Conservation (phyloP, 2,113 vertebrate species). For the Hiodon tergisus region DNA sequence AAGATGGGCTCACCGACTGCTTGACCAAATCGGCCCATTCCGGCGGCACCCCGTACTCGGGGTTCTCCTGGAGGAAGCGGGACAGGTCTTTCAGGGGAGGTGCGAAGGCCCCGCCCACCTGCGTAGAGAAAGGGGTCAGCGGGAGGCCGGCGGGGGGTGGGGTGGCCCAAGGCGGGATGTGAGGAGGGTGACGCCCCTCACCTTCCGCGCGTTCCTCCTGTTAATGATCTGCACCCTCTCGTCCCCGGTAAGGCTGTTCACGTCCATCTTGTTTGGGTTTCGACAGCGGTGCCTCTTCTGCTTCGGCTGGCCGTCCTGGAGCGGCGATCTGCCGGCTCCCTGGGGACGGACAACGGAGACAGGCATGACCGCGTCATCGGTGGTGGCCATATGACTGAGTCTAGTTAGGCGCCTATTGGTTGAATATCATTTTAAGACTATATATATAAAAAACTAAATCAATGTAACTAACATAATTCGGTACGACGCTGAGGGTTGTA, state of each 20-base stretch:
- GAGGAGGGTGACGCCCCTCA: slow-evolving; percentile 27
- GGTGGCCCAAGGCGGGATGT: background rate
- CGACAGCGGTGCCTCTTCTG: slow-evolving; percentile 95
- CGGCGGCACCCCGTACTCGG: slow-evolving; percentile 91
- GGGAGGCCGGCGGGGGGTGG: background rate
- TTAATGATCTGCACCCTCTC: slow-evolving; percentile 97
- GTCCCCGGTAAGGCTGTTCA: slow-evolving; percentile 94
- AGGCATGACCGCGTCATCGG: background rate
- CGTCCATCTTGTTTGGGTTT: slow-evolving; percentile 93
- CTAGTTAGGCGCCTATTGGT: no score
- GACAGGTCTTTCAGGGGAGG: slow-evolving; percentile 92
- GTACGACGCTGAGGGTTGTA: no score
- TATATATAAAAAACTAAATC: no score
- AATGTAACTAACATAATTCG: no score
- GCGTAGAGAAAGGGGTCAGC: slow-evolving; percentile 16
- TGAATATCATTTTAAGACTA: no score
- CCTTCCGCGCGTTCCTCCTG: slow-evolving; percentile 94
- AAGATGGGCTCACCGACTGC: slow-evolving; percentile 69
- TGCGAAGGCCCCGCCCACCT: slow-evolving; percentile 96
- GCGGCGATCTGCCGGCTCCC: slow-evolving; percentile 69
- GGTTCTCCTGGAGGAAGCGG: slow-evolving; percentile 93
- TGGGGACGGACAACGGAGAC: slow-evolving; percentile 22
- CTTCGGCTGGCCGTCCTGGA: slow-evolving; percentile 90
- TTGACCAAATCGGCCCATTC: slow-evolving; percentile 97
- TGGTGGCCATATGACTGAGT: no score